These are phyloP conservation scores for Parnassius glacialis DNA, from an alignment of 2,888 invertebrate genomes.

Conservation along the genomic window DNA sequence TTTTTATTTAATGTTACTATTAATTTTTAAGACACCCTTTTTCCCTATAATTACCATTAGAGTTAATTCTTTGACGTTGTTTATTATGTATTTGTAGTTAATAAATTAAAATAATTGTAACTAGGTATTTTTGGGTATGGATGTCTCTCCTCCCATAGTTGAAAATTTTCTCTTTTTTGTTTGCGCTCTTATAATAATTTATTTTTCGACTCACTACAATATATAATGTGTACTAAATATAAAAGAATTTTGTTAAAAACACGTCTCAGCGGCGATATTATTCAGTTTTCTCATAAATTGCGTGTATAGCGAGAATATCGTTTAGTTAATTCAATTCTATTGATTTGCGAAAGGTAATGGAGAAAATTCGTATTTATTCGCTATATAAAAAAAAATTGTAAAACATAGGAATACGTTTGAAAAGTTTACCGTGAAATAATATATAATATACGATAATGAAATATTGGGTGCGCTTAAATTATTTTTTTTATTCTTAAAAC, in stretches of 20 bases:
- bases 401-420: too few relatives aligned
- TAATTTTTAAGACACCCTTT: conserved; percentile 66
- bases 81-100: conserved; percentile 59
- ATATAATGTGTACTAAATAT: neutral
- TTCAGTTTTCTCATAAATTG: neutral
- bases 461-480: too few relatives aligned
- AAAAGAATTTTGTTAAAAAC: neutral
- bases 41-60: conserved; percentile 69
- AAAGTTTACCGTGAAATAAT: too few relatives aligned
- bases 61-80: conserved; percentile 64
- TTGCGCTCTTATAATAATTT: neutral
- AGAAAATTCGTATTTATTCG: neutral
- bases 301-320: neutral
- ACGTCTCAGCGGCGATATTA: neutral
- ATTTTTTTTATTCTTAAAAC: too few relatives aligned
- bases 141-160: conserved; percentile 14
- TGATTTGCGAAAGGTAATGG: neutral
- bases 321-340: neutral
- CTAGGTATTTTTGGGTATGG: conserved; percentile 26
- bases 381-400: too few relatives aligned
- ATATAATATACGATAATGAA: too few relatives aligned
- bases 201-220: neutral
- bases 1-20: conserved; percentile 76
- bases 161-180: conserved; percentile 13
- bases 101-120: conserved; percentile 34